These are phyloP conservation scores for Epicampocera succincta DNA, from an alignment of 2,888 invertebrate genomes.

Conservation along the genomic window DNA sequence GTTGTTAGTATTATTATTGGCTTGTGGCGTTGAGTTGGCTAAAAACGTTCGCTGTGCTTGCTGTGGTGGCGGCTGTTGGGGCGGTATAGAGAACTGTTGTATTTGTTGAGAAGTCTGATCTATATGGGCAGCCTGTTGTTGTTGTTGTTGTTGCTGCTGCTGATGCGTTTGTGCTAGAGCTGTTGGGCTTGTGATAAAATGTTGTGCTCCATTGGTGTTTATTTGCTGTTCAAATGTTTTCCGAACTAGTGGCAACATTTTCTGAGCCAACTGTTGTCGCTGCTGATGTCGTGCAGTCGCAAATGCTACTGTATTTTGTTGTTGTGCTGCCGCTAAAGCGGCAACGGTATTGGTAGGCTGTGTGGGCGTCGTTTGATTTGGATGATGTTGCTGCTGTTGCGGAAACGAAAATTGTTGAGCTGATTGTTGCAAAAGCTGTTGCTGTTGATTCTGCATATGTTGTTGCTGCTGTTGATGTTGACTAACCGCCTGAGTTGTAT, in stretches of 20 bases:
- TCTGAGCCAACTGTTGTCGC: conserved; percentile 71
- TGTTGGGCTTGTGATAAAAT: conserved; percentile 73
- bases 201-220: conserved; percentile 75
- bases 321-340: conserved; percentile 66
- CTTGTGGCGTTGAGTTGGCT: conserved; percentile 56
- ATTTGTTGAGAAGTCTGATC: conserved; percentile 74
- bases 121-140: conserved; percentile 69
- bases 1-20: conserved; percentile 46
- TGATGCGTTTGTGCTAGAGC: conserved; percentile 70
- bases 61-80: conserved; percentile 69
- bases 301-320: conserved; percentile 55
- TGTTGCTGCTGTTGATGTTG: conserved; percentile 48
- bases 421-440: conserved; percentile 62
- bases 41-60: conserved; percentile 69
- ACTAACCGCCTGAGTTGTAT: conserved; percentile 69
- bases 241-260: conserved; percentile 75
- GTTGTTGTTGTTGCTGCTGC: conserved; percentile 70
- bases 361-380: conserved; percentile 67
- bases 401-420: conserved; percentile 58
- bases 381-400: conserved; percentile 70
- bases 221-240: conserved; percentile 73
- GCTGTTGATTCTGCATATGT: conserved; percentile 46
- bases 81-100: conserved; percentile 75
- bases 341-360: conserved; percentile 70
- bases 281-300: conserved; percentile 67